These are phyloP conservation scores for Homarus americanus DNA, from an alignment of 1,140 invertebrate species.

Conservation along the genomic window DNA sequence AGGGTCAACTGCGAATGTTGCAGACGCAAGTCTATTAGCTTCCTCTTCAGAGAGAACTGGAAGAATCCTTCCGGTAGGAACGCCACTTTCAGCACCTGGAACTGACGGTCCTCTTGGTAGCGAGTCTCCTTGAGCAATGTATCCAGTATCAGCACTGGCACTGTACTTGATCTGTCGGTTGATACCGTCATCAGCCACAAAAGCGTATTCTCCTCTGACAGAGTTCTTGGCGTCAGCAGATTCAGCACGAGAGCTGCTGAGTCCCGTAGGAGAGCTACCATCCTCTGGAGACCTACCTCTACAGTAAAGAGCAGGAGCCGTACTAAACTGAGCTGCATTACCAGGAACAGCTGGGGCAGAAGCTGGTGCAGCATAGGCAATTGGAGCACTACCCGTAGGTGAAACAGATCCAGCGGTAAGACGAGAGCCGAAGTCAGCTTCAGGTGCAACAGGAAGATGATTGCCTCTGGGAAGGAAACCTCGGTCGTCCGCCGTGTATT, in stretches of 20 bases:
- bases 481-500: constrained; percentile 59
- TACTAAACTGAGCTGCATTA: constrained; percentile 18
- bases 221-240: constrained; percentile 40
- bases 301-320: too few species aligned
- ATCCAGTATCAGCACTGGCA: constrained; percentile 48
- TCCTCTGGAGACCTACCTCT: constrained; percentile 3
- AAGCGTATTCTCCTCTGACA: constrained; percentile 48
- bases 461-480: constrained; percentile 25
- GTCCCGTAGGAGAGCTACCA: constrained; percentile 24
- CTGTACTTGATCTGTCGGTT: constrained; percentile 34
- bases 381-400: neutral
- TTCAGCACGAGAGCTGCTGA: constrained; percentile 39
- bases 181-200: constrained; percentile 37
- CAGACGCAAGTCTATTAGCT: constrained; percentile 43
- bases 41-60: constrained; percentile 48
- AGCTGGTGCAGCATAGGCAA: neutral
- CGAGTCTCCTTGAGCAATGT: constrained; percentile 53
- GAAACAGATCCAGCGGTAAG: neutral
- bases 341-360: neutral
- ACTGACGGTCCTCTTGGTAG: constrained; percentile 44
- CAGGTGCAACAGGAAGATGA: constrained; percentile 51
- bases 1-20: constrained; percentile 4
- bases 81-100: constrained; percentile 48
- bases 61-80: constrained; percentile 55
- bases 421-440: neutral